Percentiles rank a stretch among this genome's conserved stretches.
Evolutionary conservation across 1,140 invertebrate genomes (phyloP).

Genomic region (Drosophila takahashii): DNA sequence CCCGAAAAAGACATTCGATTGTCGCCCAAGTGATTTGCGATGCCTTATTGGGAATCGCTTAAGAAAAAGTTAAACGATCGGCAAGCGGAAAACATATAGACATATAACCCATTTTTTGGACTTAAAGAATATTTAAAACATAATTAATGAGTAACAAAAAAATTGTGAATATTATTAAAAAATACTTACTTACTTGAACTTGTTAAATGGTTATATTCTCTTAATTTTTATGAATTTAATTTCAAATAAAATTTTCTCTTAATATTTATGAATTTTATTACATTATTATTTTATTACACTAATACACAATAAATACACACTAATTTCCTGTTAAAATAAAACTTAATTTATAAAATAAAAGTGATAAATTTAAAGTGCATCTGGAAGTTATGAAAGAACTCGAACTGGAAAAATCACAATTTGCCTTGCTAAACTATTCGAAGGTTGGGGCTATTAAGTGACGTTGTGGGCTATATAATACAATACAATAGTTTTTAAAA

Average conservation of each 20-base stretch:
- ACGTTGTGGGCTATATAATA: not conserved
- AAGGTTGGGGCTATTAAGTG: constrained; percentile 42
- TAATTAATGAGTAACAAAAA: too few species aligned
- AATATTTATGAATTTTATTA: too few species aligned
- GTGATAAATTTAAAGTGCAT: not conserved
- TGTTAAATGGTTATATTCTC: not conserved
- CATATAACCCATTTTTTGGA: too few species aligned
- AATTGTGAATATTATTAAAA: too few species aligned
- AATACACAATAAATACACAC: too few species aligned
- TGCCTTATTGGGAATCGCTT: not conserved
- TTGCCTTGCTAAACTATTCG: constrained; percentile 30
- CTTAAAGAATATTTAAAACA: too few species aligned
- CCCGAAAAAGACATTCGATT: constrained; percentile 9
- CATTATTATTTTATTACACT: too few species aligned
- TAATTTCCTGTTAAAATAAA: too few species aligned
- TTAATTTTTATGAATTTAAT: too few species aligned
- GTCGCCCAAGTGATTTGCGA: constrained; percentile 20
- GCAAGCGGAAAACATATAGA: not conserved
- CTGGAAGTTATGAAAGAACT: constrained; percentile 18
- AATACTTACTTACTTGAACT: too few species aligned
- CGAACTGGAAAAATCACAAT: constrained; percentile 37
- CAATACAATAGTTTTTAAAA: not conserved
- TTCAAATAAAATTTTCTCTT: too few species aligned
- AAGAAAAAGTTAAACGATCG: not conserved
- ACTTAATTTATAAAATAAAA: not conserved